Base-by-base conservation (phyloP, 2,888 invertebrate genomes). In the Rotaria macrura region DNA sequence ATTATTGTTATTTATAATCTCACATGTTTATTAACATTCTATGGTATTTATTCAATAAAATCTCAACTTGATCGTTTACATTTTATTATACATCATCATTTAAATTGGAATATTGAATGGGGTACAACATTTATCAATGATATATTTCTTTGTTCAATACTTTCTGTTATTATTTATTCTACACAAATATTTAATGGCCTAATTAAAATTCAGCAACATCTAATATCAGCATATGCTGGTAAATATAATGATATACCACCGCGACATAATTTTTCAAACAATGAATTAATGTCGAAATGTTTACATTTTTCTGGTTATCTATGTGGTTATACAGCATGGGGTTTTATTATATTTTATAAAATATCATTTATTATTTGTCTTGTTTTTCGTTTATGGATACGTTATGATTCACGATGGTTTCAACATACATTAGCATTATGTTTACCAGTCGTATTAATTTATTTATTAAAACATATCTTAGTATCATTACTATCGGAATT, bases 311-410 rank as follows among this genome's bases (percentile, higher is more conserved):
- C 84, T 57, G 86, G 86, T 34, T 86, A 86, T 38, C 38, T 84
- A 49, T 84, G 84, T 49, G 86, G 86, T 34, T 86, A 86, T 83
- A 49, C 84, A 54, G 52, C 84, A 43, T 86, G 86, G 86, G 86
- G 86, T 38, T 86, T 84, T 47, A 29, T 86, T 17, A 84, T 86
- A 34, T 52, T 86, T 34, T 86, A 84, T 79, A 84, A 86, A 85
- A 54, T 85, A 12, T 55, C 86, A 9, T 72, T 86, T 34, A 38
- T 86, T 23, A 23, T 74, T 29, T 54, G 84, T n/a, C 52, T 86
- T 38, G n/a, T 86, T 5, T 25, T 84, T 10, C 84, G 74, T 83
- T 79, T 86, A 38, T 79, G 84, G 84, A 84, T 86, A 10, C n/a
- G 57, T 38, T 86, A 84, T 57, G 79, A 79, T 79, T n/a, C 43